Base-by-base conservation (phyloP, 2,888 invertebrate species). In the Rhimphoctona megacephalus region DNA sequence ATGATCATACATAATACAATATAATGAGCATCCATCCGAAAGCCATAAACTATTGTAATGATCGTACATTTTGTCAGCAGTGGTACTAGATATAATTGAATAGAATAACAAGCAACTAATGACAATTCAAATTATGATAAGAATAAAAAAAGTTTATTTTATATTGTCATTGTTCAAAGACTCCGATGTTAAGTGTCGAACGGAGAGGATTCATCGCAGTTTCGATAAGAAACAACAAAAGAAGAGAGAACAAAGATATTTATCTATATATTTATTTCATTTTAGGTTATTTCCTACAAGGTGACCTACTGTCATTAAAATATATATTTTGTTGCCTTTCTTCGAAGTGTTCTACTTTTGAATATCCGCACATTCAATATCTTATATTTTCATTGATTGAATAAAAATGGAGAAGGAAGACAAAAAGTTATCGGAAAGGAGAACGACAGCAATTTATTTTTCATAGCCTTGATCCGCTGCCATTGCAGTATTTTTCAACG, bases 301-400 rank as follows among this genome's bases (percentile, higher is more conserved):
- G 52, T n/a, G 49, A n/a, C n/a, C 64, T 72, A 72, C 78, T 57
- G 52, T 74, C 82, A 81, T 85, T 81, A 79, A 85, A 52, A 67
- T 57, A 25, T 66, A 57, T n/a, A 17, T 57, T 43, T 36, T 25
- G 3, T 33, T 11, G 33, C 43, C 52, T 81, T 52, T 30, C 17
- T 39, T 19, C 25, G 19, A 11, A 67, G 54, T 64, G 64, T 49
- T 49, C 67, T 7, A 39, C 7, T 61, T 82, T 30, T 70, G n/a
- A 39, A 22, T 25, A 54, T 25, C 43, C 19, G 39, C 19, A 43
- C 69, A 70, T 79, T 54, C 57, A 57, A 30, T 25, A 39, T 43
- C 43, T 46, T 14, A 46, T 46, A 19, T n/a, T 30, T 43, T 57
- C 30, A 22, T 54, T 52, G 66, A 61, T 79, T 70, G 43, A 57